Evolutionary conservation across 2,888 invertebrate species (phyloP), one percentile per base, ranked within the genome.

Genomic region (Masnerella sp.): DNA sequence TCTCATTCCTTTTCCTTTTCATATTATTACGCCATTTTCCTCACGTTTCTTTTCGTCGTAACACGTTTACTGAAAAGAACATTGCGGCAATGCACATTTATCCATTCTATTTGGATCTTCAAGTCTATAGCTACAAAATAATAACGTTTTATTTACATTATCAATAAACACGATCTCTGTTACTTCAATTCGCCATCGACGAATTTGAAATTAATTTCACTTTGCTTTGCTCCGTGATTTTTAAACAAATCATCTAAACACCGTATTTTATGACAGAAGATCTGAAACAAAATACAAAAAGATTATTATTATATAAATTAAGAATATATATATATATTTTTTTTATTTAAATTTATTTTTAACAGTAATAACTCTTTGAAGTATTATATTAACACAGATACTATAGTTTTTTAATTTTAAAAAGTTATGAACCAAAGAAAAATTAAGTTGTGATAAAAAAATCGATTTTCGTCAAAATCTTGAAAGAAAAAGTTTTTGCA

Each of bases 221-320:
- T 76, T 42, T 40, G 72, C 77, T 74, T 77, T 73, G 76, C 73
- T 58, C 76, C 70, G 65, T 74, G 56, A 62, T 70, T 67, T 74
- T 78, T 78, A 75, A 80, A 77, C 79, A 78, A 79, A 80, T 80
- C 79, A 74, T 78, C 77, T 77, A 71, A 78, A 78, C 72, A 75
- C 70, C 80, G 79, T 80, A 64, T 77, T 70, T 86, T 86, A 87
- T 81, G 86, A 87, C 71, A 87, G 81, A 81, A 87, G 83, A 84
- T 87, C 87, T 87, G 84, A 22, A 83, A 81, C 77, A 75, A 70
- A 79, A 52, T 34, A 34, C 2, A 34, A 34, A 2, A 12, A 43
- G 54, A 3, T 18, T 25, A 25, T 18, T 25, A 8, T 4, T 12
- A 18, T n/a, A n/a, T n/a, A n/a, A n/a, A n/a, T n/a, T n/a, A n/a